Evolutionary conservation across 2,113 vertebrate species (phyloP), one percentile per base, ranked within the genome.

Genomic region (Cyanistes caeruleus): DNA sequence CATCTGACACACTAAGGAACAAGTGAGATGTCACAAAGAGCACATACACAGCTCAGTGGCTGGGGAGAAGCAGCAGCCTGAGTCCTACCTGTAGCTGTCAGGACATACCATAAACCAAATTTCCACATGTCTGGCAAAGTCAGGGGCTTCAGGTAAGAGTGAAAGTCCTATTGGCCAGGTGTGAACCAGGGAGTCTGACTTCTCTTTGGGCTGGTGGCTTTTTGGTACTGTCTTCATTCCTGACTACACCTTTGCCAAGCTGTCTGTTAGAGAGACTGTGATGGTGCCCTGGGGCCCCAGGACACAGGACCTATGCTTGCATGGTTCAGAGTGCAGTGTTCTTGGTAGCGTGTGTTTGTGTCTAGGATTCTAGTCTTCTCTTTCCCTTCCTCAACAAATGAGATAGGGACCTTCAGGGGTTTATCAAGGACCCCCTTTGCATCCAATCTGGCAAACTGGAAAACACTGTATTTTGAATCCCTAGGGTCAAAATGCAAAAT

Each of bases 251-350:
- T 62, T 49, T 53, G 48, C 64, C 17, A 5, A 22, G 35, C 15
- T 70, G 24, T 25, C 76, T 53, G 37, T 11, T 10, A 48, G 41
- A 72, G n/a, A n/a, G 28, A 41, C 8, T 1, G 0, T 1, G 2
- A 65, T 55, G 62, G 28, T 31, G 49, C 39, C 21, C 55, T 33
- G 30, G n/a, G 44, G 56, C 60, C 51, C 30, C 49, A 49, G 35
- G 39, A 68, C 1, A 0, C 5, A 13, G 22, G 39, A 46, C 11
- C 33, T 70, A 37, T 63, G 30, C 41, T 72, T 58, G 44, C 7
- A 3, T 11, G 10, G 33, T 19, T 55, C 24, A 28, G n/a, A 60
- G 33, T 7, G 10, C 2, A 1, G 65, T 30, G 13, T 51, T 63
- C 53, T 60, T 19, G 5, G 62, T 2, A 1, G 24, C 1, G 2